Base-by-base conservation (phyloP, 2,888 invertebrate species). In the Cheilosia vulpina region DNA sequence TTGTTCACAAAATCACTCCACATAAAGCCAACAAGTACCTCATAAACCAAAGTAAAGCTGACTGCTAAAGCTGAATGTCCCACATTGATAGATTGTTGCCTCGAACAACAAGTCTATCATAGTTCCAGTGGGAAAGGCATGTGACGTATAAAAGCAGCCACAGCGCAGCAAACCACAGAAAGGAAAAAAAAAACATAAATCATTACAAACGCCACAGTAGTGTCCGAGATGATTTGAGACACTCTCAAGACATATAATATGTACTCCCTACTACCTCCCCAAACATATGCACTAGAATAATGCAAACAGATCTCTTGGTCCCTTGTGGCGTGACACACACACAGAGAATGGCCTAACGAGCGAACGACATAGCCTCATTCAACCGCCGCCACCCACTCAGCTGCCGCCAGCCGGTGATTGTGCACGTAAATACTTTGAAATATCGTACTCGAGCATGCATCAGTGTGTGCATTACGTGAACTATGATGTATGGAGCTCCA, bases 401-500 rank as follows among this genome's bases (percentile, higher is more conserved):
- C 65, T 47, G 55, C 65, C 57, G 50, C 50, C 63, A 57, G 50
- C 53, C 57, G 50, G 50, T 68, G 62, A 52, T 68, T 73, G 50
- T 73, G 57, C 38, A 73, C 62, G 45, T 63, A 78, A 68, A 78
- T 73, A 73, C 68, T 62, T 38, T 50, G 68, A 55, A 66, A 72
- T 45, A 72, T 45, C 53, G 19, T 60, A 41, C 53, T 19, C 31
- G 7, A 60, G 27, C 71, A 58, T 69, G 63, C 53, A 27, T 9
- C 17, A 41, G 53, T 21, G 50, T 58, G 63, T 65, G 60, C 68
- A 66, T 77, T 72, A 78, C 62, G 17, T 34, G 45, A 47, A 77
- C 62, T 83, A 11, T 34, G 41, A 43, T 53, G 60, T 41, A 69
- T 47, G 65, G 47, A 69, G 41, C 50, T 13, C 1, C 9, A 34